Percentiles rank a stretch among this genome's conserved stretches.
Conservation (phyloP, 2,113 vertebrate genomes). For the Sander vitreus region DNA sequence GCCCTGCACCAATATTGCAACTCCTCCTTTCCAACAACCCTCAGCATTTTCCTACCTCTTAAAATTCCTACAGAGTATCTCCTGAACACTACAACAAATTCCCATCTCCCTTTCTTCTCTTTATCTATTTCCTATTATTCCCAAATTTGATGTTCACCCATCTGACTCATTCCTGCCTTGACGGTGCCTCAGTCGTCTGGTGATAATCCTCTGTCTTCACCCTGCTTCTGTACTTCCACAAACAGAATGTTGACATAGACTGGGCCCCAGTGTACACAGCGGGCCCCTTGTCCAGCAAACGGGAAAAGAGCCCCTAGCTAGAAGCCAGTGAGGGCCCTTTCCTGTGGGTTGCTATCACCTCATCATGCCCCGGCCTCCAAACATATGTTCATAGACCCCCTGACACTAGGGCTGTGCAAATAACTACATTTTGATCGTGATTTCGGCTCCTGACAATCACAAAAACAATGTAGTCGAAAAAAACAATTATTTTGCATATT, state of each 20-base stretch:
- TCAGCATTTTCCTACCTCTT: neutral
- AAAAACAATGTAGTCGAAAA: too few relatives aligned
- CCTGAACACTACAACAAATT: neutral
- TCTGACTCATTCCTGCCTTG: conserved; percentile 6
- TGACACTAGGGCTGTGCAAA: neutral
- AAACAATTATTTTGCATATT: too few relatives aligned
- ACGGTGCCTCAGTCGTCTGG: neutral
- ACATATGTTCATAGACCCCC: neutral
- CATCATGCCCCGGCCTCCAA: conserved; percentile 13
- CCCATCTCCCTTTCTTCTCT: neutral
- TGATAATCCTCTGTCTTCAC: conserved; percentile 33
- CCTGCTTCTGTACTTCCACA: conserved; percentile 38
- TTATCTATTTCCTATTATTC: neutral
- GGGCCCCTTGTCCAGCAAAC: conserved; percentile 56
- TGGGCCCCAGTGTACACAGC: conserved; percentile 49
- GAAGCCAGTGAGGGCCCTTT: conserved; percentile 40
- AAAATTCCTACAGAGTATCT: neutral
- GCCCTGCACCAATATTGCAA: neutral
- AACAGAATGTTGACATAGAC: conserved; percentile 74
- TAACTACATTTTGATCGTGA: too few relatives aligned
- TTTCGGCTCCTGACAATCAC: too few relatives aligned
- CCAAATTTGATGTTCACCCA: neutral
- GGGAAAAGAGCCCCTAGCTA: conserved; percentile 67
- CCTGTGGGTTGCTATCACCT: conserved; percentile 50
- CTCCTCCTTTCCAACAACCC: neutral